Conservation (phyloP, 2,113 vertebrate genomes). For the Alexandromys fortis region DNA sequence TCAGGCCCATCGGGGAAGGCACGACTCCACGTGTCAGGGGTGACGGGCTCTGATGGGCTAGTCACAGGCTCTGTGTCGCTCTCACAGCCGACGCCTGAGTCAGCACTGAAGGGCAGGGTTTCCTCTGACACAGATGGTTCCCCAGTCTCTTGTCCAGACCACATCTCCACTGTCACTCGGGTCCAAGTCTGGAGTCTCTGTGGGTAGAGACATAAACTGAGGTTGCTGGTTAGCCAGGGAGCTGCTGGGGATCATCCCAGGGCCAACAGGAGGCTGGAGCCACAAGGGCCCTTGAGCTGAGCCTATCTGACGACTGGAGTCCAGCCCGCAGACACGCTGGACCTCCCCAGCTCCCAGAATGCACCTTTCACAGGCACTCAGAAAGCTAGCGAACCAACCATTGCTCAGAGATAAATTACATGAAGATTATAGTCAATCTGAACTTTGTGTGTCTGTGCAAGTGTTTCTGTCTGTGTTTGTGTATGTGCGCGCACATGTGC, state of each 20-base stretch:
- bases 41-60: constrained; percentile 80
- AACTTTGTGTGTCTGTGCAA: neutral
- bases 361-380: too few species aligned
- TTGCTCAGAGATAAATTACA: neutral
- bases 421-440: too few species aligned
- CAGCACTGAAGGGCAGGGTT: constrained; percentile 69
- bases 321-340: neutral
- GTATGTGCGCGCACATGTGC: too few species aligned
- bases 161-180: constrained; percentile 33
- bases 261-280: accelerated
- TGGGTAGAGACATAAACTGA: neutral
- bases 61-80: constrained; percentile 80
- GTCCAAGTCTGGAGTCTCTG: constrained; percentile 85
- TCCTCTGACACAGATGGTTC: constrained; percentile 73
- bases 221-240: neutral
- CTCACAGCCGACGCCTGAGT: constrained; percentile 84
- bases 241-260: neutral
- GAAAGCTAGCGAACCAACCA: neutral
- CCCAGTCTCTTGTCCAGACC: constrained; percentile 68
- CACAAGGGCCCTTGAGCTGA: neutral
- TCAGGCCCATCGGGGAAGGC: constrained; percentile 57
- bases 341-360: too few species aligned
- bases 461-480: too few species aligned
- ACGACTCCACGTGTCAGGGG: constrained; percentile 75
- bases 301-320: neutral